Conservation (phyloP, 2,113 vertebrate genomes). For the Camelus dromedarius region DNA sequence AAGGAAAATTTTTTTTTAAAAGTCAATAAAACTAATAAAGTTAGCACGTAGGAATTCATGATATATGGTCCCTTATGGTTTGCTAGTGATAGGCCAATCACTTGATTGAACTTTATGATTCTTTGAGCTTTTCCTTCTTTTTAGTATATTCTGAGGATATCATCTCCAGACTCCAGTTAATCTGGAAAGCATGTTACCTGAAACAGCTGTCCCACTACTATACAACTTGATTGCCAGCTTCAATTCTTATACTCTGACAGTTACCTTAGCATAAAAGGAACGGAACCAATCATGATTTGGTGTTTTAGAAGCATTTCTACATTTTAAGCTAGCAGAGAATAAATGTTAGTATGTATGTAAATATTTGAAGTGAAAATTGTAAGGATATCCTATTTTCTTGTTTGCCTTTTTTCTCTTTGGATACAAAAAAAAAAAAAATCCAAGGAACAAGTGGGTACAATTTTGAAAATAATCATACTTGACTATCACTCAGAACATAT, state of each 20-base stretch:
- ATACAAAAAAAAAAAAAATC: not conserved
- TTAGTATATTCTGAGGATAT: not conserved
- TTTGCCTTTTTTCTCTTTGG: not conserved
- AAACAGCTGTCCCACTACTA: not conserved
- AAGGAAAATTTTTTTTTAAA: not conserved
- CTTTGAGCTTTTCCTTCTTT: not conserved
- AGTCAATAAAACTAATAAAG: not conserved
- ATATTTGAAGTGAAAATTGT: not conserved
- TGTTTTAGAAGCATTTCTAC: not conserved
- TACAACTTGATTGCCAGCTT: not conserved
- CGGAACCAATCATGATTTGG: not conserved
- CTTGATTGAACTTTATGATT: not conserved
- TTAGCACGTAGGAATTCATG: not conserved
- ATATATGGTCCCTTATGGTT: too few relatives aligned
- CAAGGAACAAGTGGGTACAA: not conserved
- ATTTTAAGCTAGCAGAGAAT: not conserved
- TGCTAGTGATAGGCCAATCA: not conserved
- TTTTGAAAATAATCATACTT: not conserved
- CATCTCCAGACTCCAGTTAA: not conserved
- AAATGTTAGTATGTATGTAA: not conserved
- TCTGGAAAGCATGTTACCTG: not conserved
- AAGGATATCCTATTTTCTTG: not conserved
- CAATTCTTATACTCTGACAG: not conserved
- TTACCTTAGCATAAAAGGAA: not conserved
- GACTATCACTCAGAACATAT: not conserved